phyloP scores from a whole-genome alignment of 2,797 vertebrate genomes.

The Rachycentron canadum region DNA sequence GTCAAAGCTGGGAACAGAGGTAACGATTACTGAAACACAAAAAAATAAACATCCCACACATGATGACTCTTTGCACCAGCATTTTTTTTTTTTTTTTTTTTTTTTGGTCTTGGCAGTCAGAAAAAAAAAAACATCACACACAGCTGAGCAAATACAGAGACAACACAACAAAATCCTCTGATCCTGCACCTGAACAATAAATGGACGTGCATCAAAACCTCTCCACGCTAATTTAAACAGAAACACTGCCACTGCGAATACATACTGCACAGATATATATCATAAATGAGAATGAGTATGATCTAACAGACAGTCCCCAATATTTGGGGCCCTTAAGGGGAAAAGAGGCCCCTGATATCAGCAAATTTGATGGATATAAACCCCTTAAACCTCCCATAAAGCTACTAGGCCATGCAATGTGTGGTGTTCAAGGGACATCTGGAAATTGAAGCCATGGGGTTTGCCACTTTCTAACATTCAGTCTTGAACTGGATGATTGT shows the following conservation, averaged over 20 bases:
- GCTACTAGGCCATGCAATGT: no score
- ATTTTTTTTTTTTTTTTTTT: neutral
- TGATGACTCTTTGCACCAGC: neutral
- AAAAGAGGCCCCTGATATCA: no score
- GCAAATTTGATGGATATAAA: no score
- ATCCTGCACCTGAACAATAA: neutral
- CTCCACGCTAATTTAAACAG: neutral
- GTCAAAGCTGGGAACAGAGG: neutral
- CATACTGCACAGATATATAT: neutral
- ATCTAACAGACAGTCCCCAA: neutral
- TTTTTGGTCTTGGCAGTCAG: neutral
- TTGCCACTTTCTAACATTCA: no score
- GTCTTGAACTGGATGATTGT: no score
- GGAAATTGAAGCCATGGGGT: no score
- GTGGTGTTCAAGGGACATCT: no score
- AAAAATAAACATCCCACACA: neutral
- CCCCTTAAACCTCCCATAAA: no score
- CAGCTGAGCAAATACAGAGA: neutral
- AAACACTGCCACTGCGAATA: neutral
- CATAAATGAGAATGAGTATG: neutral
- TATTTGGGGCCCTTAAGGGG: no score
- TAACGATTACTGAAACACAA: neutral
- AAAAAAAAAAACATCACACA: neutral
- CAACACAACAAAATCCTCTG: neutral
- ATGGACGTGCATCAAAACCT: neutral